Evolutionary conservation across 2,888 invertebrate species (phyloP).

Genomic region (Drosophila buzzatii): DNA sequence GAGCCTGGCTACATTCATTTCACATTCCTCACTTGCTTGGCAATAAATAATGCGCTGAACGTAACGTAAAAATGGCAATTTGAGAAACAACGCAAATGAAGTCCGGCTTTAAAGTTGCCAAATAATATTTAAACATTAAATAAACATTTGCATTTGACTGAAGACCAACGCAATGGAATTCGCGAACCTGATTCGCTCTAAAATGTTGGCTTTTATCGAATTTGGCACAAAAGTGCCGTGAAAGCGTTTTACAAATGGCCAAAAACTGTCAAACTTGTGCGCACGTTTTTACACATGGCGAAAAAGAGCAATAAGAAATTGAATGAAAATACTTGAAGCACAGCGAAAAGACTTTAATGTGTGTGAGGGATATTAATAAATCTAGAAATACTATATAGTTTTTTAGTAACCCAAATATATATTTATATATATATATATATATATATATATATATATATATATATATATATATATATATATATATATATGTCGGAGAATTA

Average conservation of each 20-base stretch:
- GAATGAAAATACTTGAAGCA: not conserved
- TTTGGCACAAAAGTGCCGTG: constrained; percentile 43
- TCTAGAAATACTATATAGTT: not conserved
- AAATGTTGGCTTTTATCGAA: constrained; percentile 45
- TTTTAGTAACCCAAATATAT: not conserved
- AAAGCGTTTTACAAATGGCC: constrained; percentile 56
- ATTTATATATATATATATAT: not conserved
- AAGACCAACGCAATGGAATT: constrained; percentile 14
- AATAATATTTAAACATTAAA: constrained; percentile 36
- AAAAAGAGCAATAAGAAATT: not conserved
- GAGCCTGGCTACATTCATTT: constrained; percentile 50
- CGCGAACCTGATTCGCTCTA: constrained; percentile 3
- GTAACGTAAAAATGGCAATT: constrained; percentile 17
- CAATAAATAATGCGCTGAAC: constrained; percentile 57
- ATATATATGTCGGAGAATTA: too few relatives aligned
- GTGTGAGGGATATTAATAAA: not conserved
- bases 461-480: too few relatives aligned
- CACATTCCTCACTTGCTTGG: constrained; percentile 31
- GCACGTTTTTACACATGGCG: constrained; percentile 24
- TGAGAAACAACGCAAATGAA: constrained; percentile 46
- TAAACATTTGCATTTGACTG: constrained; percentile 23
- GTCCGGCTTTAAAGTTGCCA: constrained; percentile 32
- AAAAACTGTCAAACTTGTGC: constrained; percentile 43
- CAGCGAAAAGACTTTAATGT: not conserved
- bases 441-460: too few relatives aligned